Percentiles rank a stretch among this genome's conserved stretches.
These are phyloP conservation scores for Mirza zaza DNA, from an alignment of 2,113 vertebrate species.

Conservation along the genomic window DNA sequence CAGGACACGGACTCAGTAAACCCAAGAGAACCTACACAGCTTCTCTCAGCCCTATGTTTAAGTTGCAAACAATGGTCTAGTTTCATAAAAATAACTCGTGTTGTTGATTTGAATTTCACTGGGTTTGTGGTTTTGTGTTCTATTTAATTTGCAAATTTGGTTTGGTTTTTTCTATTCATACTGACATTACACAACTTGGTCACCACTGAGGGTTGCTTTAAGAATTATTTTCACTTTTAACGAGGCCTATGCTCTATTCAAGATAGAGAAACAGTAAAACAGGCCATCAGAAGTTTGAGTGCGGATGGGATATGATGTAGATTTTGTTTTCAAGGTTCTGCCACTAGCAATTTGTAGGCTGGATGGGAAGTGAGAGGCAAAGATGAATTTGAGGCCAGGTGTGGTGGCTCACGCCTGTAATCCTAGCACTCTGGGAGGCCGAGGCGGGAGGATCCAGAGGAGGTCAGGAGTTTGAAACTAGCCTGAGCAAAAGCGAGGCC, in stretches of 20 bases:
- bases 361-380: background rate
- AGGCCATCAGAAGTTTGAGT: background rate
- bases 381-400: background rate
- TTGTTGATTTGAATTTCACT: background rate
- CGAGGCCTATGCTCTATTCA: background rate
- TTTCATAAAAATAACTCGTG: background rate
- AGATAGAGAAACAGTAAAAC: background rate
- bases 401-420: no score
- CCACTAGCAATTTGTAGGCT: background rate
- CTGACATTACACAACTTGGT: background rate
- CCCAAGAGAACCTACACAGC: background rate
- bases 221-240: background rate
- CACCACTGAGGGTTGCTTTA: background rate
- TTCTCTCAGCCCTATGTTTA: background rate
- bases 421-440: no score
- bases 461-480: no score
- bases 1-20: background rate
- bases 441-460: no score
- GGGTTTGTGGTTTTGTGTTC: background rate
- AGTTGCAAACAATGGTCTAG: background rate
- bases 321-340: background rate
- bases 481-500: no score
- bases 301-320: background rate
- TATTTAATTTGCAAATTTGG: conserved; percentile 2
- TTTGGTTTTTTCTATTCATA: background rate